A percentile compares a stretch with the other conserved stretches of the same genome.
Conservation (phyloP, 2,797 vertebrate genomes). For the Sebastolobus alascanus region DNA sequence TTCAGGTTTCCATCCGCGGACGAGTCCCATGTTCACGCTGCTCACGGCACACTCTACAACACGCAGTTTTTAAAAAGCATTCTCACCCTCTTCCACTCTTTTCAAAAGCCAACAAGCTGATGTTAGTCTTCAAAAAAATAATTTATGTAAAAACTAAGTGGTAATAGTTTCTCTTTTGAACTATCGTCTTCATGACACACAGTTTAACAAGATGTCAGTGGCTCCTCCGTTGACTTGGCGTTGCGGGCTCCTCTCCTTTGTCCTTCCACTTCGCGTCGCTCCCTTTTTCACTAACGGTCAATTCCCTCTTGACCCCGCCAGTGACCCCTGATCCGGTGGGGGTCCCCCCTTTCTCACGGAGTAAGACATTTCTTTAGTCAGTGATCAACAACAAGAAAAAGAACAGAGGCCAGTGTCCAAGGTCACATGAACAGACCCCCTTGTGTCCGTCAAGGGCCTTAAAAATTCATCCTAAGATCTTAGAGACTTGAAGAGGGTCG, state of each 20-base stretch:
- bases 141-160: slow-evolving; percentile 89
- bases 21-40: slow-evolving; percentile 70
- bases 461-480: slow-evolving; percentile 74
- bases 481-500: slow-evolving; percentile 68
- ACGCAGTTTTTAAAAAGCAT: slow-evolving; percentile 83
- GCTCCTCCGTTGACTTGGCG: slow-evolving; percentile 74
- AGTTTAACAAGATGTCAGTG: slow-evolving; percentile 79
- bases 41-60: slow-evolving; percentile 72
- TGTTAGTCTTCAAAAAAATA: slow-evolving; percentile 89
- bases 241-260: slow-evolving; percentile 58
- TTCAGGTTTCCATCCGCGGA: slow-evolving; percentile 69
- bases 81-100: slow-evolving; percentile 77
- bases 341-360: slow-evolving; percentile 57
- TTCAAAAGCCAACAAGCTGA: slow-evolving; percentile 83
- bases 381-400: slow-evolving; percentile 79
- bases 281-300: slow-evolving; percentile 50
- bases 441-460: slow-evolving; percentile 68
- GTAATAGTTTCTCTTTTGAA: slow-evolving; percentile 86
- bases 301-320: slow-evolving; percentile 58
- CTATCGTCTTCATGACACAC: slow-evolving; percentile 81
- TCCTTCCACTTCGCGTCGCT: slow-evolving; percentile 32
- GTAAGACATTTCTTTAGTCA: slow-evolving; percentile 77
- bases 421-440: slow-evolving; percentile 70
- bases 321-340: slow-evolving; percentile 55
- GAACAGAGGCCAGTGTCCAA: slow-evolving; percentile 74